Percentiles rank a stretch among this genome's conserved stretches.
Conservation (phyloP, 2,888 invertebrate genomes). For the Nomada lathburiana region DNA sequence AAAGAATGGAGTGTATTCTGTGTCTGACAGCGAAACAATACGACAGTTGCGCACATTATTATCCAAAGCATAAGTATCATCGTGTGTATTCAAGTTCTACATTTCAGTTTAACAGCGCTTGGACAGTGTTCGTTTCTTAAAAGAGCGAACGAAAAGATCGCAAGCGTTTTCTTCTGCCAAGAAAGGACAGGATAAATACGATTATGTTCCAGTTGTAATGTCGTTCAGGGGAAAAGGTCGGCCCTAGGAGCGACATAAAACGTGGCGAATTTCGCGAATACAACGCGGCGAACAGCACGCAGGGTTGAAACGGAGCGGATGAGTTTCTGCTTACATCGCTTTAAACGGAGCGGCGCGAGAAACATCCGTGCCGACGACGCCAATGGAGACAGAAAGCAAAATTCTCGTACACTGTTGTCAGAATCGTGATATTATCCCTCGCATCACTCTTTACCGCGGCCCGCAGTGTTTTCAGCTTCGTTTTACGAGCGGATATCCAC, state of each 20-base stretch:
- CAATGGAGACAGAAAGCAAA: slow-evolving; percentile 47
- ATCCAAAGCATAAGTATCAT: too few species aligned
- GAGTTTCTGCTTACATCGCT: slow-evolving; percentile 25
- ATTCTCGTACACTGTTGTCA: slow-evolving; percentile 49
- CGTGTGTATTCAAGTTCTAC: too few species aligned
- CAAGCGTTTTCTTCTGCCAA: not conserved
- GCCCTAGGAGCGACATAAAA: not conserved
- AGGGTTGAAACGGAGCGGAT: slow-evolving; percentile 16
- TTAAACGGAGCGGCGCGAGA: slow-evolving; percentile 49
- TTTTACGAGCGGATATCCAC: slow-evolving; percentile 19
- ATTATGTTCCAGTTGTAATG: slow-evolving; percentile 8
- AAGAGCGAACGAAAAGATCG: too few species aligned
- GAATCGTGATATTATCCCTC: slow-evolving; percentile 46
- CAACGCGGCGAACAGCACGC: slow-evolving; percentile 37
- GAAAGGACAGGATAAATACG: not conserved
- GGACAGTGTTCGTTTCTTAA: too few species aligned
- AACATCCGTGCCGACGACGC: slow-evolving; percentile 15
- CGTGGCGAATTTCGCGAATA: slow-evolving; percentile 28
- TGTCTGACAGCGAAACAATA: too few species aligned
- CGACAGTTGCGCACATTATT: too few species aligned
- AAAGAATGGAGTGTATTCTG: too few species aligned
- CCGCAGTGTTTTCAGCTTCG: slow-evolving; percentile 25
- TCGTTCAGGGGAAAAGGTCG: not conserved
- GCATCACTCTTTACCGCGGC: slow-evolving; percentile 19
- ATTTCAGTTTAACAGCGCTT: too few species aligned